A percentile compares a stretch with the other conserved stretches of the same genome.
Conservation (phyloP, 2,797 vertebrate genomes). For the Urosaurus nigricauda region DNA sequence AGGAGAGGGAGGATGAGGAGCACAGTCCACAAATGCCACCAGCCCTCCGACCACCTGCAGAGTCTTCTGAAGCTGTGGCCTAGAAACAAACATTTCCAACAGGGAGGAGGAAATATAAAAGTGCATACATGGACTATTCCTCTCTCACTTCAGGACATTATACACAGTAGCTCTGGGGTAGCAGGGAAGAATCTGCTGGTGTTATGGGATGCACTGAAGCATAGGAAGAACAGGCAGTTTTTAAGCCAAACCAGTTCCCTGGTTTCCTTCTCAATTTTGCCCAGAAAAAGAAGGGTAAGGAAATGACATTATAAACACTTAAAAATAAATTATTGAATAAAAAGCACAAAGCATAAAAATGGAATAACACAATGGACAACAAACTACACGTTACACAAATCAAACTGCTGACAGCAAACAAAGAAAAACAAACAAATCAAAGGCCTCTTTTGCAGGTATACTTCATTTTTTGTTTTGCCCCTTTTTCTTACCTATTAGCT, state of each 20-base stretch:
- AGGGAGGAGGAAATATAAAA: background rate
- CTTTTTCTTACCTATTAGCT: no score
- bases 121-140: background rate
- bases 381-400: no score
- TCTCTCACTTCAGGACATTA: background rate
- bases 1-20: background rate
- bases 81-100: background rate
- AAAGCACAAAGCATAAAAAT: no score
- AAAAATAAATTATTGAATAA: no score
- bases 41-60: slow-evolving; percentile 40
- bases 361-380: no score
- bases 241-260: background rate
- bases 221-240: background rate
- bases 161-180: background rate
- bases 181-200: background rate
- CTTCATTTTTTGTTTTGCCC: no score
- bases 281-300: slow-evolving; percentile 19
- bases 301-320: background rate
- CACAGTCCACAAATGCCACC: slow-evolving; percentile 31
- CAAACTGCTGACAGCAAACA: no score
- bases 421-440: no score
- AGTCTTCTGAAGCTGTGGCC: slow-evolving; percentile 22
- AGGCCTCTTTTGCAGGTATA: no score
- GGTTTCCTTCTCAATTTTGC: no score
- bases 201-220: background rate